Evolutionary conservation across 30 jellyfish, hydroid and myxozoan genomes (phyloP).

Genomic region (Hydractinia symbiolongicarpus): DNA sequence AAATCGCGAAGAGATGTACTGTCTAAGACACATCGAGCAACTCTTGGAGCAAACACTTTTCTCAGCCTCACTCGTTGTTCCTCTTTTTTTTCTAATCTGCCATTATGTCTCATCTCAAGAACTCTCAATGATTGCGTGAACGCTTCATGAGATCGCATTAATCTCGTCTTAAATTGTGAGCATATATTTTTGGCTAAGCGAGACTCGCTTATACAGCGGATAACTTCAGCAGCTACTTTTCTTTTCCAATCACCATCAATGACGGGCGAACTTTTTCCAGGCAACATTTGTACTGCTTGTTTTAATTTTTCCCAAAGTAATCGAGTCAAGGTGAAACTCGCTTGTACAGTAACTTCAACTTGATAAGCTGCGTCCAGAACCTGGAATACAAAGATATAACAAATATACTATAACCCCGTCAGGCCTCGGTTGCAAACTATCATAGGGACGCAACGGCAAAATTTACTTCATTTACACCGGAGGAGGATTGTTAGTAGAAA

Average conservation of each 20-base stretch:
- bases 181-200: conserved; percentile 91
- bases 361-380: conserved; percentile 98
- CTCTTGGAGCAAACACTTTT: conserved; percentile 95
- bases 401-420: too few relatives aligned
- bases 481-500: too few relatives aligned
- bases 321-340: conserved; percentile 95
- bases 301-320: conserved; percentile 90
- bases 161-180: conserved; percentile 81
- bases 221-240: conserved; percentile 91
- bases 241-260: conserved; percentile 92
- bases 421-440: too few relatives aligned
- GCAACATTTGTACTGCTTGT: conserved; percentile 93
- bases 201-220: conserved; percentile 84
- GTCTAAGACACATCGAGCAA: conserved; percentile 97
- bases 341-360: conserved; percentile 98
- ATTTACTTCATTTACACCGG: too few relatives aligned
- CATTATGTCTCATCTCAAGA: conserved; percentile 85
- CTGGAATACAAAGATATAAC: conserved; percentile 14
- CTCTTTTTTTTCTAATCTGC: conserved; percentile 87
- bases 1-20: conserved; percentile 95
- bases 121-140: conserved; percentile 77
- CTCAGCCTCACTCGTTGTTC: conserved; percentile 91
- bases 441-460: too few relatives aligned
- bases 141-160: conserved; percentile 93
- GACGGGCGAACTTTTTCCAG: conserved; percentile 92